phyloP scores from a whole-genome alignment of 30 jellyfish, hydroid and myxozoan species.

The Turritopsis dohrnii region DNA sequence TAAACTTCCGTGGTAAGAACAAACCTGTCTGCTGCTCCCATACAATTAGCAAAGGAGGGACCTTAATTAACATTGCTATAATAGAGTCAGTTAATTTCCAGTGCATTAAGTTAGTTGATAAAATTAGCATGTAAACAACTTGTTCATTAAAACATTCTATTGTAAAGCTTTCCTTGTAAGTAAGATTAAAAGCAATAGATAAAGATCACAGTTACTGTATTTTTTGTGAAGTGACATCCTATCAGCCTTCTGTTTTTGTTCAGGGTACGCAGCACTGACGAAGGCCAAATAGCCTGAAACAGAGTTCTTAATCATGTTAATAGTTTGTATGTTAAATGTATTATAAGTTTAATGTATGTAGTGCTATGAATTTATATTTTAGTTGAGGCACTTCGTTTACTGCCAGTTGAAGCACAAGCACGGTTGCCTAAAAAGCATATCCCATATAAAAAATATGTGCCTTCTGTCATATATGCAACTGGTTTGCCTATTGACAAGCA shows the following conservation, averaged over 20 bases:
- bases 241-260: background rate
- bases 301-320: background rate
- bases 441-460: slow-evolving; percentile 18
- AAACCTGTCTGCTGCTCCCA: background rate
- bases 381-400: background rate
- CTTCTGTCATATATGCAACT: slow-evolving; percentile 15
- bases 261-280: background rate
- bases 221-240: background rate
- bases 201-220: background rate
- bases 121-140: too few species aligned
- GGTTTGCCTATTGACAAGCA: slow-evolving; percentile 13
- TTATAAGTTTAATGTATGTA: background rate
- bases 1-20: background rate
- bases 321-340: background rate
- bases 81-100: background rate
- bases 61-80: background rate
- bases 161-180: too few species aligned
- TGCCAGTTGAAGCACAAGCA: slow-evolving; percentile 8
- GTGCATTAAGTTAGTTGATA: background rate
- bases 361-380: background rate
- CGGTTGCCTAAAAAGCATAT: background rate
- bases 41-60: background rate
- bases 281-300: background rate
- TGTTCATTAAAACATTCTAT: too few species aligned
- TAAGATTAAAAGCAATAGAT: background rate